Conservation (phyloP, 2,113 vertebrate genomes). For the Octodon degus region DNA sequence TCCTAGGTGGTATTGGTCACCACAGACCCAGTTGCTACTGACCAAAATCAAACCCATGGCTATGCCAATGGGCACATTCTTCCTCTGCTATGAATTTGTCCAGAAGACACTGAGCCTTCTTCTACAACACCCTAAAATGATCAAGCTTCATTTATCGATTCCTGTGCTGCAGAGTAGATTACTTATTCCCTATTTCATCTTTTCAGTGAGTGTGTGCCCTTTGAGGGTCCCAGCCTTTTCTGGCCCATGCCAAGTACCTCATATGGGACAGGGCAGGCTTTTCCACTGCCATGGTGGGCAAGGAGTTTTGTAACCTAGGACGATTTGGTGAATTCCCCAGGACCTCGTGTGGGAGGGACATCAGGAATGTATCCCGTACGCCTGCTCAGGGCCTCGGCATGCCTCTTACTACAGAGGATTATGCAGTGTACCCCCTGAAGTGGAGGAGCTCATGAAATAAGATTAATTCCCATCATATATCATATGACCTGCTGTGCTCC, state of each 20-base stretch:
- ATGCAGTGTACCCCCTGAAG: background rate
- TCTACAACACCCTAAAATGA: background rate
- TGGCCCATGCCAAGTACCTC: background rate
- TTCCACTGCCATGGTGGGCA: no score
- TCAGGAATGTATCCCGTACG: background rate
- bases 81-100: background rate
- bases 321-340: background rate
- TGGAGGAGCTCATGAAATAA: background rate
- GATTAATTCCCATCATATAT: background rate
- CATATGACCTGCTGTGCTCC: background rate
- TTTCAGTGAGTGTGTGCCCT: background rate
- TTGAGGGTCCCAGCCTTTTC: background rate
- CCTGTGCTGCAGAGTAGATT: background rate
- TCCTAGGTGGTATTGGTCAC: background rate
- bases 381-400: background rate
- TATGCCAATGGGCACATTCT: background rate
- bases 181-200: background rate
- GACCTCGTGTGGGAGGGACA: background rate
- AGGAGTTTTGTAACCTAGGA: background rate
- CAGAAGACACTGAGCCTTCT: rapidly evolving
- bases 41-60: background rate
- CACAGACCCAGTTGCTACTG: background rate
- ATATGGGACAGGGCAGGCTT: rapidly evolving
- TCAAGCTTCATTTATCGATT: background rate
- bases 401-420: background rate